A percentile compares a stretch with the other conserved stretches of the same genome.
These are phyloP conservation scores for Aradophagus sp. DNA, from an alignment of 1,140 invertebrate species.

Conservation along the genomic window DNA sequence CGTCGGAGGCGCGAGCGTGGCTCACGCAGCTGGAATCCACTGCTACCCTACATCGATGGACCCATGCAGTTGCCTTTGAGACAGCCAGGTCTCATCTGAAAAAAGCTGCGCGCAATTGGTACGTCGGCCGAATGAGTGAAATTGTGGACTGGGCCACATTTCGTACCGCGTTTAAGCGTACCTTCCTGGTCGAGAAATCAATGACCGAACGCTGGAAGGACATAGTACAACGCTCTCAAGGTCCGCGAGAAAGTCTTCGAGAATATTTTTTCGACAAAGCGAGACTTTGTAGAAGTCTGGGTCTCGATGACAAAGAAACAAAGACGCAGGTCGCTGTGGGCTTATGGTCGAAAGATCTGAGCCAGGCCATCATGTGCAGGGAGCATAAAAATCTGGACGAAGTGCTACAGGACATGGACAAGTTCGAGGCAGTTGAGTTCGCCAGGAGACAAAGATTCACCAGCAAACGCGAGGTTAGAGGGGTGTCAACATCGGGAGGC, in stretches of 20 bases:
- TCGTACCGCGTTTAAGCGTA: background rate
- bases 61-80: conserved; percentile 15
- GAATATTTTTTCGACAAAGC: conserved; percentile 33
- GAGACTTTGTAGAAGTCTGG: conserved; percentile 7
- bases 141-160: conserved; percentile 8
- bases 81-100: conserved; percentile 14
- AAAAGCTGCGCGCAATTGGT: conserved; percentile 12
- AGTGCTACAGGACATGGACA: background rate
- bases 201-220: conserved; percentile 15
- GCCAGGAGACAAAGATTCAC: background rate
- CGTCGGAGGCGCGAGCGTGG: conserved; percentile 6
- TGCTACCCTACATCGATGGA: conserved; percentile 21
- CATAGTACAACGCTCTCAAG: background rate
- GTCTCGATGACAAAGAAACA: conserved; percentile 6
- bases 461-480: background rate
- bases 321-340: conserved; percentile 28
- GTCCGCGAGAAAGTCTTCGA: background rate
- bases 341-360: conserved; percentile 18
- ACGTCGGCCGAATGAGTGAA: background rate
- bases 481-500: background rate
- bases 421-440: background rate
- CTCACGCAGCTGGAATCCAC: conserved; percentile 23
- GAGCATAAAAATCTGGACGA: background rate
- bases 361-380: no score
- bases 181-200: conserved; percentile 3